Evolutionary conservation across 2,113 vertebrate species (phyloP), one percentile per base, ranked within the genome.

Genomic region (Uria aalge): DNA sequence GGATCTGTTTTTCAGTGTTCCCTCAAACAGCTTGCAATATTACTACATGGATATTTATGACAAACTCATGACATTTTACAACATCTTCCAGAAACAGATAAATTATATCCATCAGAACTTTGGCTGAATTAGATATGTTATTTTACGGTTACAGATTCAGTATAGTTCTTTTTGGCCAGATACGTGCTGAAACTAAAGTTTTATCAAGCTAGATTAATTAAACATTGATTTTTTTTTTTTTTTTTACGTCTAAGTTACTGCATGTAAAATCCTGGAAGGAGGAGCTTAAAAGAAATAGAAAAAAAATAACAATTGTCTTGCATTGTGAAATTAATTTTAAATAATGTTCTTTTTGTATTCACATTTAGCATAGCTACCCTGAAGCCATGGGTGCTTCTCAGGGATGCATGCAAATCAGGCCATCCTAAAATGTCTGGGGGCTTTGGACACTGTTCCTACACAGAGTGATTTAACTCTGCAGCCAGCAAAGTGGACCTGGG

Each of bases 41-140:
- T 47, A n/a, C 45, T 24, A 19, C 38, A 63, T 64, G 24, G 45
- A 71, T 89, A 85, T 80, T 89, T 90, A 83, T 62, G 43, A 75
- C n/a, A 93, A 94, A 73, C 7, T 45, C 5, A 5, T 78, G 40
- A 78, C 52, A 73, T 90, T 81, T 94, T 94, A 64, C 34, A 90
- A 34, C 12, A 17, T 38, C 29, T 86, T 90, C 60, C 22, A 24
- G 50, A 68, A 45, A 77, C 18, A 73, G 21, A 23, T 63, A 53
- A 92, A 94, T 91, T 87, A 73, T 40, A 47, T 48, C n/a, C 11
- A 47, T 83, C n/a, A 59, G 56, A 72, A 3, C 9, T 73, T 79
- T 67, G 69, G 22, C 36, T 62, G 56, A 84, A 82, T 88, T 88
- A 40, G 7, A 50, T 89, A 36, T 47, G 7, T 62, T 80, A n/a